A percentile compares a stretch with the other conserved stretches of the same genome.
Conservation (phyloP, 2,113 vertebrate species). For the Cavia porcellus region DNA sequence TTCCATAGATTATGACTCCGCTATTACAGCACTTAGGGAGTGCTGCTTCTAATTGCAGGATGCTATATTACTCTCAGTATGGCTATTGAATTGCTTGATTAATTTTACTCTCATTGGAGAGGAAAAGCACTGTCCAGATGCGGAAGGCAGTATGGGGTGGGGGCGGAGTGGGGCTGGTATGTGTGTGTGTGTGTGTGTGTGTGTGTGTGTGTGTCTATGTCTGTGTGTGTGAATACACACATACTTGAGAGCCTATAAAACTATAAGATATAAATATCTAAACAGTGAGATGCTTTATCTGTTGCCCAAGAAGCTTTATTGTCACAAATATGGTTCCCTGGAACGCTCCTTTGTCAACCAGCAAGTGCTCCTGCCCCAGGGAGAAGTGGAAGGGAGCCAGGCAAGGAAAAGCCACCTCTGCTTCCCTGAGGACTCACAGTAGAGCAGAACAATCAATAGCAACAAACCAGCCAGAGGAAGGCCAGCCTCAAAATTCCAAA, state of each 20-base stretch:
- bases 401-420: neutral
- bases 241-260: neutral
- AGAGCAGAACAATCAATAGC: neutral
- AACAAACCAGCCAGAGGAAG: neutral
- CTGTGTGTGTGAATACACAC: neutral
- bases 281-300: neutral
- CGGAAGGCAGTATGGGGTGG: neutral
- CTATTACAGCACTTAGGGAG: neutral
- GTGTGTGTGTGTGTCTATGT: neutral
- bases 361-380: neutral
- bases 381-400: neutral
- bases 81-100: neutral
- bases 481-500: neutral
- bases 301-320: neutral
- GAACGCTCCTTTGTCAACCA: neutral
- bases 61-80: neutral
- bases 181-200: neutral
- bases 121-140: neutral
- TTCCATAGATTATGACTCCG: neutral
- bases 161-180: neutral
- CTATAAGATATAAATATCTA: neutral
- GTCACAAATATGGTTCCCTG: neutral
- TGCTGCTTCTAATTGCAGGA: neutral
- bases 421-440: neutral
- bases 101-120: slow-evolving; percentile 26